A percentile compares a stretch with the other conserved stretches of the same genome.
Evolutionary conservation across 2,888 invertebrate species (phyloP).

Genomic region (Buathra laborator): DNA sequence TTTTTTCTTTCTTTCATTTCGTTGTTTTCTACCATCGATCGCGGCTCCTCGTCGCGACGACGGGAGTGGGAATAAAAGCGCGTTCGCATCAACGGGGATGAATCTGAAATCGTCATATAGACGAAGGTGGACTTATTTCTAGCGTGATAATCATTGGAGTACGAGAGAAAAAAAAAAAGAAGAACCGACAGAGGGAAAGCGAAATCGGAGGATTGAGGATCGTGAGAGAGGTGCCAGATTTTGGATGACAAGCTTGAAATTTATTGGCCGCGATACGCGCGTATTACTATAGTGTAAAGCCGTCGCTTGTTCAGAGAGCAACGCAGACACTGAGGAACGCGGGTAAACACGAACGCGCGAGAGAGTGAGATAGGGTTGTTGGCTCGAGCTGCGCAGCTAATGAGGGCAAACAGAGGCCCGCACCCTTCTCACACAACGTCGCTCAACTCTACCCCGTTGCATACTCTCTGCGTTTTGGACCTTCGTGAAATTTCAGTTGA

Average conservation of each 20-base stretch:
- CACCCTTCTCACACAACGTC: slow-evolving; percentile 59
- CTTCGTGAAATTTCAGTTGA: slow-evolving; percentile 17
- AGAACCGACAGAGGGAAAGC: background rate
- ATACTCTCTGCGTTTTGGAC: slow-evolving; percentile 19
- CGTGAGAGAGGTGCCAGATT: slow-evolving; percentile 35
- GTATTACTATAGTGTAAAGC: slow-evolving; percentile 6
- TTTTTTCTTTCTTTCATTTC: background rate
- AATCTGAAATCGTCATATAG: slow-evolving; percentile 15
- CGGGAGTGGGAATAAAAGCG: background rate
- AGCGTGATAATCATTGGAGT: slow-evolving; percentile 48
- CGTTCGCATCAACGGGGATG: slow-evolving; percentile 9
- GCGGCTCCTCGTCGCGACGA: background rate
- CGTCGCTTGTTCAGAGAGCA: background rate
- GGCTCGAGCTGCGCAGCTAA: slow-evolving; percentile 76
- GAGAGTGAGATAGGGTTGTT: slow-evolving; percentile 62
- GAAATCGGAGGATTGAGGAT: background rate
- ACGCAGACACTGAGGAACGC: slow-evolving; percentile 33
- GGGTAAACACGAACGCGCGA: slow-evolving; percentile 41
- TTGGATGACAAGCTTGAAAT: slow-evolving; percentile 35
- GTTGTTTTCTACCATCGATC: slow-evolving; percentile 1
- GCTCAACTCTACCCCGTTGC: slow-evolving; percentile 59
- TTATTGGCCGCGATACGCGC: slow-evolving; percentile 43
- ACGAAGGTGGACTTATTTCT: slow-evolving; percentile 26
- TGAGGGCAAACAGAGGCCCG: slow-evolving; percentile 76
- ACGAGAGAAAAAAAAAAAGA: slow-evolving; percentile 28